Evolutionary conservation across 2,797 vertebrate species (phyloP).

Genomic region (Sciurus carolinensis): DNA sequence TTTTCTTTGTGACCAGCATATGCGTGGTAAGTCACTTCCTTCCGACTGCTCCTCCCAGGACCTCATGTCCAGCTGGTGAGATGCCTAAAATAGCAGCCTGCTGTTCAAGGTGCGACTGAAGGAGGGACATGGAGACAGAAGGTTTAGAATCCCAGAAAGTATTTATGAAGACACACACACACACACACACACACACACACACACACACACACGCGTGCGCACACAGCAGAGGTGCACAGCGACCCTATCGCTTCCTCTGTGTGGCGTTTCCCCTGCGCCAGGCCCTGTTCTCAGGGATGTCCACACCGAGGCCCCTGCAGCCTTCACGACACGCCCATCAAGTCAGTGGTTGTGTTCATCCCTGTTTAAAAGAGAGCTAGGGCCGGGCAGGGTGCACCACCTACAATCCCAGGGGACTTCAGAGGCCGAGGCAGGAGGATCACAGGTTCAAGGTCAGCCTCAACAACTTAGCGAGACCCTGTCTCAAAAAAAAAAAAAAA

Average conservation of each 20-base stretch:
- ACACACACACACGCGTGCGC: not conserved
- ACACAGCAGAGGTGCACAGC: not conserved
- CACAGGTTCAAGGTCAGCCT: too few species aligned
- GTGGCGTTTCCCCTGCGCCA: not conserved
- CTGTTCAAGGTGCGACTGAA: not conserved
- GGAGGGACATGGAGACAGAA: not conserved
- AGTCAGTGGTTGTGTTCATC: not conserved
- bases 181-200: not conserved
- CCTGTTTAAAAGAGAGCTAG: not conserved
- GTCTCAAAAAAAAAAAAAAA: too few species aligned
- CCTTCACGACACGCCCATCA: not conserved
- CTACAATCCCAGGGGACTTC: too few species aligned
- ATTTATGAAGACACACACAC: not conserved
- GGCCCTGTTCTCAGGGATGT: not conserved
- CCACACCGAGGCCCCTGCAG: not conserved
- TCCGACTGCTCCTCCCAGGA: not conserved
- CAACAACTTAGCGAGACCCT: too few species aligned
- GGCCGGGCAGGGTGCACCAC: too few species aligned
- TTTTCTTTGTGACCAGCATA: not conserved
- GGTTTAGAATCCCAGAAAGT: not conserved
- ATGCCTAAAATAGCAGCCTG: not conserved
- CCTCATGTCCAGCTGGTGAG: constrained; percentile 50
- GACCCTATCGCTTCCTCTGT: not conserved
- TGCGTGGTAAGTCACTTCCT: not conserved
- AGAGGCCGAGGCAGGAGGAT: too few species aligned